Base-by-base conservation (phyloP, 2,888 invertebrate species). In the Pheosia gnoma region DNA sequence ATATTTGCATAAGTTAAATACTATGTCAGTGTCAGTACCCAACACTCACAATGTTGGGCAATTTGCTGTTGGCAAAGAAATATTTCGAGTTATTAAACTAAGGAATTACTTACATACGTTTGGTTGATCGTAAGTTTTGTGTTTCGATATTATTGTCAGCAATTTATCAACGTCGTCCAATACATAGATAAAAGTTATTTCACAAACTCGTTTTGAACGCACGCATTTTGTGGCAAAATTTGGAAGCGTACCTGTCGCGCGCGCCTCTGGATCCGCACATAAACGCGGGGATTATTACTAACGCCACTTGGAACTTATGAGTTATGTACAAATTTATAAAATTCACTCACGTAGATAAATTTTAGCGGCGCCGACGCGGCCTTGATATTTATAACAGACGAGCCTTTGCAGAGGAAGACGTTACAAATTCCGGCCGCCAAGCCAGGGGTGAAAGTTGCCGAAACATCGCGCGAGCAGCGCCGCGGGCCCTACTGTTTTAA, bases 281-380 rank as follows among this genome's bases (percentile, higher is more conserved):
- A 51, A 65, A 59, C 60, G 39, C 11, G 13, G 39, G 56, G 66
- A 63, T 63, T 65, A 59, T 53, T 25, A 54, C 49, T 51, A 61
- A 60, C 60, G 49, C 62, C 68, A 58, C 59, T 67, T 59, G 52
- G 59, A 70, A 70, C 59, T 74, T 70, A 62, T 66, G 68, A 72
- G 58, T 66, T 72, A 62, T 54, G 64, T 66, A 67, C 61, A 59
- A 67, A 65, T 68, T 70, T 72, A 65, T 65, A 64, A 70, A 74
- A 70, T 70, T 70, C 63, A 67, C 75, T 75, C 75, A 67, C 70
- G 72, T 70, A 70, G 52, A 72, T 67, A 70, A 65, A 70, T 64
- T 66, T 57, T 72, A 61, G 59, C 59, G 58, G 59, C 59, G 58
- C 56, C 62, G 58, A 41, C 60, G 49, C 36, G n/a, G 54, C 61